Conservation (phyloP, 2,797 vertebrate genomes). For the Linurgus olivaceus region DNA sequence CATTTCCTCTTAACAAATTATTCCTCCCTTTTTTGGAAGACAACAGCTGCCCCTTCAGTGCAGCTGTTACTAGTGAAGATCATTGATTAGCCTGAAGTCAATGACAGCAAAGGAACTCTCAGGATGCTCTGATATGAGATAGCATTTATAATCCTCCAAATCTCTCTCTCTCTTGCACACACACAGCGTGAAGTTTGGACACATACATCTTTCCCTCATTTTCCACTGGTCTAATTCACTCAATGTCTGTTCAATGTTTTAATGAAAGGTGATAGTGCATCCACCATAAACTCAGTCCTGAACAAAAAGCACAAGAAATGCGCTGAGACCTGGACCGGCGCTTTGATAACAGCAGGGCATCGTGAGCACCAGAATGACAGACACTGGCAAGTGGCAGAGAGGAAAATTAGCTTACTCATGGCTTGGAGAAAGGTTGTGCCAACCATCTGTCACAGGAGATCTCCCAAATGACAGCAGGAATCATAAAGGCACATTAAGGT, state of each 20-base stretch:
- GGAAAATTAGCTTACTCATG: slow-evolving; percentile 12
- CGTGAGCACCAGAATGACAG: background rate
- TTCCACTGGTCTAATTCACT: background rate
- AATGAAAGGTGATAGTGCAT: background rate
- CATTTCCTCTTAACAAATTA: background rate
- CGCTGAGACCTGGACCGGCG: background rate
- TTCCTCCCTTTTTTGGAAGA: background rate
- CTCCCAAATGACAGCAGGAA: background rate
- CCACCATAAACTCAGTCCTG: background rate
- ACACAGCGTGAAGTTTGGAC: background rate
- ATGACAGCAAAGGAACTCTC: slow-evolving; percentile 8
- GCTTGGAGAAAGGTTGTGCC: background rate
- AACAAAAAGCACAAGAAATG: background rate
- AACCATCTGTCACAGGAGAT: background rate
- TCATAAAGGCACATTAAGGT: background rate
- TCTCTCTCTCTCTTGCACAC: background rate
- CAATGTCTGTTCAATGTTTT: background rate
- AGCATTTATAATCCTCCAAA: background rate
- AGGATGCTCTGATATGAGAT: background rate
- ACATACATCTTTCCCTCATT: background rate
- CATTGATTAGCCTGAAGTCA: slow-evolving; percentile 49
- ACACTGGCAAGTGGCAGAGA: background rate
- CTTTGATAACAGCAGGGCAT: slow-evolving; percentile 9
- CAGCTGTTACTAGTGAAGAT: slow-evolving; percentile 21
- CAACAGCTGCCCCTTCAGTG: slow-evolving; percentile 24